phyloP scores from a whole-genome alignment of 2,797 vertebrate species.

The Nannoperca obscura region DNA sequence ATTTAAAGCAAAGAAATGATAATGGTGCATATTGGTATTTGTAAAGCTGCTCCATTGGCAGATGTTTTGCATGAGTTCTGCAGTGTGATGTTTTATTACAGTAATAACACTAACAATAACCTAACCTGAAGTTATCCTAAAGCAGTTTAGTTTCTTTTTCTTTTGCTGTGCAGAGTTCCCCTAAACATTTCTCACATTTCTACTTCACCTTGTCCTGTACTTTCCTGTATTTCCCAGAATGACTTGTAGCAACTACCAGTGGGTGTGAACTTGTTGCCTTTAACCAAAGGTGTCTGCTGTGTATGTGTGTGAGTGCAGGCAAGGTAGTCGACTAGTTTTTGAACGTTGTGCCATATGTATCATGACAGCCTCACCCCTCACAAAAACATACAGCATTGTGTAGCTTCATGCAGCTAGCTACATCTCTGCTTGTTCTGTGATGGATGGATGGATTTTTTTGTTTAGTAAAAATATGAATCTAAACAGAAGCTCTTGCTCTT shows the following conservation, averaged over 20 bases:
- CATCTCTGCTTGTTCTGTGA: too few relatives aligned
- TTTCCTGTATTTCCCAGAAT: conserved; percentile 42
- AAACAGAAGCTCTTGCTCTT: neutral
- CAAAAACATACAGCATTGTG: neutral
- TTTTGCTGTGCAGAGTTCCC: neutral
- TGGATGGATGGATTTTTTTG: neutral
- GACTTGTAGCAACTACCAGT: conserved; percentile 18
- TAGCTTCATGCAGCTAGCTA: too few relatives aligned
- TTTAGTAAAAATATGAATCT: neutral
- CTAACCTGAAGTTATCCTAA: neutral
- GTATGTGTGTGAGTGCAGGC: conserved; percentile 33
- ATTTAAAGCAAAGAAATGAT: neutral
- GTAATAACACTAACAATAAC: neutral
- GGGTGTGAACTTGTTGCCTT: conserved; percentile 37
- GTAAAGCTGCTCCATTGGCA: neutral
- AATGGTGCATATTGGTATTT: neutral
- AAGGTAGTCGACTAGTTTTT: neutral
- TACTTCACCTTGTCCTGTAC: conserved; percentile 9
- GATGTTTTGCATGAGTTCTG: neutral
- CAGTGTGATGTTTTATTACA: conserved; percentile 9
- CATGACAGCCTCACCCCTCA: neutral
- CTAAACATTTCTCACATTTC: conserved; percentile 4
- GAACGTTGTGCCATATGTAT: neutral
- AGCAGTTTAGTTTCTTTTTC: neutral
- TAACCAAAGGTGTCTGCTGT: conserved; percentile 37